A percentile compares a stretch with the other conserved stretches of the same genome.
These are phyloP conservation scores for Pithys albifrons DNA, from an alignment of 2,113 vertebrate species.

Conservation along the genomic window DNA sequence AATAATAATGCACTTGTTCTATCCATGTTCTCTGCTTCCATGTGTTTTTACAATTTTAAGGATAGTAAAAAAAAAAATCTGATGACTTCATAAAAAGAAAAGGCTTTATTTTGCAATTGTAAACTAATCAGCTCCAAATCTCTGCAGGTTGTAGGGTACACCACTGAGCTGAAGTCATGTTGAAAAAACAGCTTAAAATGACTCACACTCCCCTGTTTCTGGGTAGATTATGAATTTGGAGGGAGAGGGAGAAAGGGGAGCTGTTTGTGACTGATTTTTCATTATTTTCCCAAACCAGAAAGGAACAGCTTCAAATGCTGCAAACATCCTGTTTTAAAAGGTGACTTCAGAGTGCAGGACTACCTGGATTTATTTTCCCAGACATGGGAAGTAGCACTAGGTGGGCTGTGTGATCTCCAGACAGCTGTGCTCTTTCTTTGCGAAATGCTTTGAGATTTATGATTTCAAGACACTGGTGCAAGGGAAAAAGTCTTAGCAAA, in stretches of 20 bases:
- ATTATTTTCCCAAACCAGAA: slow-evolving; percentile 3
- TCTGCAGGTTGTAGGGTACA: slow-evolving; percentile 24
- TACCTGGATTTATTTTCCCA: slow-evolving; percentile 47
- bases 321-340: slow-evolving; percentile 1
- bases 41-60: not conserved
- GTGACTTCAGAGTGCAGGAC: slow-evolving; percentile 9
- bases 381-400: not conserved
- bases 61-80: not conserved
- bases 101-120: not conserved
- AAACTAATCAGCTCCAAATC: slow-evolving; percentile 15
- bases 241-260: not conserved
- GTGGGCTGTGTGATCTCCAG: not conserved
- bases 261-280: not conserved
- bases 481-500: slow-evolving; percentile 7
- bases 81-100: not conserved
- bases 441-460: not conserved
- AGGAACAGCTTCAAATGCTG: not conserved
- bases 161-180: slow-evolving; percentile 12
- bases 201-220: slow-evolving; percentile 12
- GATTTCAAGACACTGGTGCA: not conserved
- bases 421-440: slow-evolving; percentile 19
- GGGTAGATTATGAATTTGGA: slow-evolving; percentile 2
- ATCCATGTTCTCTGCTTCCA: not conserved
- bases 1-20: not conserved
- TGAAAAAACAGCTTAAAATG: slow-evolving; percentile 49